These are phyloP conservation scores for Oophaga pumilio DNA, from an alignment of 2,113 vertebrate genomes.

Conservation along the genomic window DNA sequence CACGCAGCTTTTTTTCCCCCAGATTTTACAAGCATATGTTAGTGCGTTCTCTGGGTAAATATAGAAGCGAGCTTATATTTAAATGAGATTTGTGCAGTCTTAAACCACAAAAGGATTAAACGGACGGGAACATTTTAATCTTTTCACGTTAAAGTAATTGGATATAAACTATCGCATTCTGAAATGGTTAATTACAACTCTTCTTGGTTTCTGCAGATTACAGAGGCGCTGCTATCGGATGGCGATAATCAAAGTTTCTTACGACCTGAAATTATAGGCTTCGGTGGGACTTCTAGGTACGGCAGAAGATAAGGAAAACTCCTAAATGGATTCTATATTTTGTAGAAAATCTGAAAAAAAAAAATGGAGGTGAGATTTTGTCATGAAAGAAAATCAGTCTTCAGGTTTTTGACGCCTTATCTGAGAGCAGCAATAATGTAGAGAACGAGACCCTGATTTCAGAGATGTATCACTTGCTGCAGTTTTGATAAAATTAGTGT, in stretches of 20 bases:
- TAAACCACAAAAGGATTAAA: constrained; percentile 35
- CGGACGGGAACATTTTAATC: constrained; percentile 16
- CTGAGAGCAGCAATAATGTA: too few relatives aligned
- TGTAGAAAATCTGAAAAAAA: too few relatives aligned
- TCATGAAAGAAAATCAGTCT: too few relatives aligned
- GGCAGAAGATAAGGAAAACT: not conserved
- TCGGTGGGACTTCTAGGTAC: not conserved
- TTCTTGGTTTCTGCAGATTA: constrained; percentile 1
- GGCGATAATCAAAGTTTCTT: constrained; percentile 2
- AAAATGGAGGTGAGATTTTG: too few relatives aligned
- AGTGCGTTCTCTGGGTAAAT: not conserved
- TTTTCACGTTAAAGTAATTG: constrained; percentile 37
- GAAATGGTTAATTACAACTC: constrained; percentile 38
- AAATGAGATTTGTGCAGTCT: constrained; percentile 41
- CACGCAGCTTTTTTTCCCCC: not conserved
- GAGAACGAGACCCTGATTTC: too few relatives aligned
- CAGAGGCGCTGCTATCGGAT: not conserved
- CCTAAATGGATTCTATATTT: not conserved
- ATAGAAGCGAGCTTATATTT: constrained; percentile 12
- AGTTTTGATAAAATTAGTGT: too few relatives aligned
- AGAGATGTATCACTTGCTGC: too few relatives aligned
- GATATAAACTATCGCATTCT: constrained; percentile 29
- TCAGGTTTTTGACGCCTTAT: too few relatives aligned
- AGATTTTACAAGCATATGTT: not conserved
- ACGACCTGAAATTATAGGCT: not conserved